phyloP scores from a whole-genome alignment of 1,140 invertebrate genomes.

The Dryas iulia region DNA sequence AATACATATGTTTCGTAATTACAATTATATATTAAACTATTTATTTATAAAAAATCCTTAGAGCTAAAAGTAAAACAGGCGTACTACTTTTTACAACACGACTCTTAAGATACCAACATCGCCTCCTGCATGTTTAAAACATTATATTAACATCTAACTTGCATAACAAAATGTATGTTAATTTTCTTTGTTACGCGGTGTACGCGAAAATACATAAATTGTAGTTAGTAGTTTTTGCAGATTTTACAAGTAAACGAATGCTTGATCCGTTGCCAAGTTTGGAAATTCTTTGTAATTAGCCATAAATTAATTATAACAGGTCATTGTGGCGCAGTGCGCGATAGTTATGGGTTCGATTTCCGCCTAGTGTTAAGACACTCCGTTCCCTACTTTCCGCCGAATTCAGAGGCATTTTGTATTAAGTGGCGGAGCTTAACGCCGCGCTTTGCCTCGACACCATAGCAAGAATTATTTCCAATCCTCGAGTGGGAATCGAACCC shows the following conservation, averaged over 20 bases:
- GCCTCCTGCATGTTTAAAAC: conserved; percentile 1
- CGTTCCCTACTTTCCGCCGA: too few species aligned
- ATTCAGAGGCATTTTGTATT: too few species aligned
- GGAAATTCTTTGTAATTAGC: background rate
- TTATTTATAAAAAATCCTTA: background rate
- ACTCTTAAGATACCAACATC: background rate
- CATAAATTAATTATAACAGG: background rate
- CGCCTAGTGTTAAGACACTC: too few species aligned
- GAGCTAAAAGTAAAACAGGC: background rate
- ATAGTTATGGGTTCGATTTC: too few species aligned
- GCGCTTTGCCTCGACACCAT: too few species aligned
- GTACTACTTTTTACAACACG: background rate
- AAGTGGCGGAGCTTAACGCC: too few species aligned
- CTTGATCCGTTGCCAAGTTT: background rate
- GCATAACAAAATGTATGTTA: background rate
- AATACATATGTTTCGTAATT: too few species aligned
- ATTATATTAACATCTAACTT: conserved; percentile 5
- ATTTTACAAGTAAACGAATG: background rate
- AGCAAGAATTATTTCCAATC: too few species aligned
- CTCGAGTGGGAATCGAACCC: too few species aligned
- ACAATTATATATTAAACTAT: too few species aligned
- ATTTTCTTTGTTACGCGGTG: background rate
- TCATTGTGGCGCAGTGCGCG: too few species aligned
- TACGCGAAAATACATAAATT: background rate
- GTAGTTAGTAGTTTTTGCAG: background rate